phyloP scores from a whole-genome alignment of 2,113 vertebrate species.

The Sphyrna mokarran region DNA sequence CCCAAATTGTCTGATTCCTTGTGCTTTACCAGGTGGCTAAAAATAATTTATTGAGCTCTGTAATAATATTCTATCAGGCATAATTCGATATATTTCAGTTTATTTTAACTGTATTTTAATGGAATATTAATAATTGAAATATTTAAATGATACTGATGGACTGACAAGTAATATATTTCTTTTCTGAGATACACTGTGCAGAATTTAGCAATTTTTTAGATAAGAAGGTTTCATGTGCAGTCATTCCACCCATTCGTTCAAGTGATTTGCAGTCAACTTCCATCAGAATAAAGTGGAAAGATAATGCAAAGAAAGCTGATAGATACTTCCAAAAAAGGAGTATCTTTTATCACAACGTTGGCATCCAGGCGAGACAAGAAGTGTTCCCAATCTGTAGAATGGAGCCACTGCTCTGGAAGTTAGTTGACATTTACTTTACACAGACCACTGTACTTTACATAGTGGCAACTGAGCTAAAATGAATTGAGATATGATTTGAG shows the following conservation, averaged over 20 bases:
- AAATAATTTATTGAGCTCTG: not conserved
- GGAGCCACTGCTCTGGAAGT: not conserved
- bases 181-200: not conserved
- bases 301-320: not conserved
- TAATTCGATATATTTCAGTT: not conserved
- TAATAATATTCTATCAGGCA: not conserved
- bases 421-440: not conserved
- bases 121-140: not conserved
- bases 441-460: not conserved
- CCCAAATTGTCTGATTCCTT: not conserved
- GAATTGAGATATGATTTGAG: not conserved
- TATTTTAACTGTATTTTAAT: not conserved
- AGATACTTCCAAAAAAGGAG: not conserved
- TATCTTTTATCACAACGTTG: not conserved
- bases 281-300: not conserved
- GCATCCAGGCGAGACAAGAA: no score
- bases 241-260: not conserved
- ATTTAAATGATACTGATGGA: not conserved
- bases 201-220: not conserved
- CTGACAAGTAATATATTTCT: not conserved
- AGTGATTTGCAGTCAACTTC: not conserved
- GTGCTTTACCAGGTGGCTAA: not conserved
- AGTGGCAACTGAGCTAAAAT: not conserved
- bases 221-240: not conserved
- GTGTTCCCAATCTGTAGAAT: not conserved